phyloP scores from a whole-genome alignment of 2,888 invertebrate species.

The Callimorpha dominula region DNA sequence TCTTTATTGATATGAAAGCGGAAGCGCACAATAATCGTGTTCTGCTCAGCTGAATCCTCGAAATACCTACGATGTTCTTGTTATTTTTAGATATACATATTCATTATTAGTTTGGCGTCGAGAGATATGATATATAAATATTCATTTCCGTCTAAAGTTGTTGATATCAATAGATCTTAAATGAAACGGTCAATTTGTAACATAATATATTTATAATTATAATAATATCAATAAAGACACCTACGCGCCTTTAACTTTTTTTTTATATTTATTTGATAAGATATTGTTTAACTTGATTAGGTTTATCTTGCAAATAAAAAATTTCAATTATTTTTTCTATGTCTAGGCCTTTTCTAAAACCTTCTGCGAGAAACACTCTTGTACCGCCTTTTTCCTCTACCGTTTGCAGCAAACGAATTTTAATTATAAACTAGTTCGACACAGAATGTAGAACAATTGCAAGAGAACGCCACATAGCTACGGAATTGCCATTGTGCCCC shows the following conservation, averaged over 20 bases:
- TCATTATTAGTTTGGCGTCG: neutral
- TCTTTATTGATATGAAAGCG: neutral
- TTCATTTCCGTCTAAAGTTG: neutral
- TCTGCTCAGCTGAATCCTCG: neutral
- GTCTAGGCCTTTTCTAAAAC: too few relatives aligned
- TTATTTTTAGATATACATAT: neutral
- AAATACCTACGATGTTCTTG: neutral
- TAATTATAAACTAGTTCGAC: constrained; percentile 29
- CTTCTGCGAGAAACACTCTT: neutral
- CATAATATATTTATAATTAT: neutral
- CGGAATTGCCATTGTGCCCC: constrained; percentile 44
- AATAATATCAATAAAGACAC: neutral
- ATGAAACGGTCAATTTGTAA: neutral
- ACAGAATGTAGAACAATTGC: constrained; percentile 29
- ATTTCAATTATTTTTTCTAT: too few relatives aligned
- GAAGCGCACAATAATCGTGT: neutral
- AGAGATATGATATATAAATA: neutral
- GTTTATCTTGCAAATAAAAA: too few relatives aligned
- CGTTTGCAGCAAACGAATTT: neutral
- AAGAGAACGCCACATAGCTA: constrained; percentile 12
- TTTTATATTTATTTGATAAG: too few relatives aligned
- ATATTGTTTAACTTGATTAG: too few relatives aligned
- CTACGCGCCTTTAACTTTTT: neutral
- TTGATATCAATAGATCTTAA: neutral
- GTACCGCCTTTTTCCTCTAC: neutral